phyloP scores from a whole-genome alignment of 2,888 invertebrate genomes.

The Chloroclysta siterata region DNA sequence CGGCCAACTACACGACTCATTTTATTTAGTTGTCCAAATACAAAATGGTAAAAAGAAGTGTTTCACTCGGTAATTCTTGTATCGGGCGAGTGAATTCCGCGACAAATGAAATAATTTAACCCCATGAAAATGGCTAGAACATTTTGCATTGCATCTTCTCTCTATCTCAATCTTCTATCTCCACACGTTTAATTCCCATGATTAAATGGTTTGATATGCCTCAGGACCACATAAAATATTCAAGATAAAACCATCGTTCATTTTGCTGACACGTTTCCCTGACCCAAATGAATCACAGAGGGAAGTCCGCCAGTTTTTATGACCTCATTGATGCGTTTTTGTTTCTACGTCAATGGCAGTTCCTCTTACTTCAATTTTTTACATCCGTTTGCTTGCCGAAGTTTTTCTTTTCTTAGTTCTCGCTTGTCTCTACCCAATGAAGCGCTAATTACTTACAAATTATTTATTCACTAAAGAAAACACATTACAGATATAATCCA shows the following conservation, averaged over 20 bases:
- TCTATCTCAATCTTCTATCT: too few relatives aligned
- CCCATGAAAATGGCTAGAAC: background rate
- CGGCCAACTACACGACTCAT: too few relatives aligned
- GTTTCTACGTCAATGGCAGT: constrained; percentile 2
- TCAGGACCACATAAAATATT: constrained; percentile 4
- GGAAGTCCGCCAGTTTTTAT: constrained; percentile 33
- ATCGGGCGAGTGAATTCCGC: too few relatives aligned
- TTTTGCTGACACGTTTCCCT: constrained; percentile 18
- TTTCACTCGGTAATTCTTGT: too few relatives aligned
- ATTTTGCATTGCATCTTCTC: background rate
- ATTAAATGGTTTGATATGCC: constrained; percentile 9
- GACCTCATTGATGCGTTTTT: constrained; percentile 35
- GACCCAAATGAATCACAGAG: constrained; percentile 30
- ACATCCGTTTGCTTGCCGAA: background rate
- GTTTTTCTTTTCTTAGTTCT: background rate
- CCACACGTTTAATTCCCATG: background rate
- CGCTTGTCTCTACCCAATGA: background rate
- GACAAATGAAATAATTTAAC: too few relatives aligned
- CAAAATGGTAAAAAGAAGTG: too few relatives aligned
- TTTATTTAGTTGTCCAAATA: too few relatives aligned
- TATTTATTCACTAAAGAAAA: too few relatives aligned
- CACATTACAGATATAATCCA: too few relatives aligned
- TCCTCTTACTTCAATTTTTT: constrained; percentile 15
- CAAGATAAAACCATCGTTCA: constrained; percentile 12
- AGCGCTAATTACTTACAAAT: background rate